A percentile compares a stretch with the other conserved stretches of the same genome.
Evolutionary conservation across 2,888 invertebrate genomes (phyloP).

Genomic region (Scaptomyza flava): DNA sequence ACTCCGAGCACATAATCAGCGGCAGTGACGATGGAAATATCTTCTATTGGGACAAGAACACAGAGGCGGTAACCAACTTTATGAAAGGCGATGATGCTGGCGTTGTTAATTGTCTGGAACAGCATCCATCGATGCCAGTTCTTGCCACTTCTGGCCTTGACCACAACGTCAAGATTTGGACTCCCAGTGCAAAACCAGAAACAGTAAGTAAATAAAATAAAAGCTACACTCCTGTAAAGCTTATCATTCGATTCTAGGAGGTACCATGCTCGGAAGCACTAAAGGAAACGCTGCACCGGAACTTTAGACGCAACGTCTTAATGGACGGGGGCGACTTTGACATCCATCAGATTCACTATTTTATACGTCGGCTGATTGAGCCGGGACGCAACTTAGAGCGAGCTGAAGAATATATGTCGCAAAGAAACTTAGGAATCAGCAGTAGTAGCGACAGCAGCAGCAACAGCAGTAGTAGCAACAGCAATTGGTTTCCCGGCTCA

Average conservation of each 20-base stretch:
- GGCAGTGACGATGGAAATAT: conserved; percentile 96
- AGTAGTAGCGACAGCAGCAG: not conserved
- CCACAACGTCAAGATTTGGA: conserved; percentile 96
- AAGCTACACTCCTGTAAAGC: not conserved
- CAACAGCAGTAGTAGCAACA: not conserved
- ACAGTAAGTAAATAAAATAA: conserved; percentile 50
- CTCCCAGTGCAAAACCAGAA: conserved; percentile 85
- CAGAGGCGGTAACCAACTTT: conserved; percentile 95
- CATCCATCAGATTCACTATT: conserved; percentile 78
- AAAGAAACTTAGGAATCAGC: not conserved
- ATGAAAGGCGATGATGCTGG: conserved; percentile 92
- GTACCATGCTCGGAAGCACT: conserved; percentile 36
- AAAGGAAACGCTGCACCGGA: conserved; percentile 73
- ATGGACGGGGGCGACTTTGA: conserved; percentile 64
- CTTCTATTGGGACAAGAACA: conserved; percentile 95
- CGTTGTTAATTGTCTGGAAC: conserved; percentile 95
- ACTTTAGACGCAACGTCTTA: conserved; percentile 66
- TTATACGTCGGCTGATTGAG: conserved; percentile 78
- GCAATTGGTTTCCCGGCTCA: not conserved
- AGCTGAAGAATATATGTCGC: not conserved
- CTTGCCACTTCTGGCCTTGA: conserved; percentile 95
- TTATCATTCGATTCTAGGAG: conserved; percentile 13
- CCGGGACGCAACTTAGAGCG: conserved; percentile 37
- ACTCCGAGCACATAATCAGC: conserved; percentile 95
- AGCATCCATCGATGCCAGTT: conserved; percentile 94